Conservation (phyloP, 2,797 vertebrate species). For the Thripadectes ignobilis region DNA sequence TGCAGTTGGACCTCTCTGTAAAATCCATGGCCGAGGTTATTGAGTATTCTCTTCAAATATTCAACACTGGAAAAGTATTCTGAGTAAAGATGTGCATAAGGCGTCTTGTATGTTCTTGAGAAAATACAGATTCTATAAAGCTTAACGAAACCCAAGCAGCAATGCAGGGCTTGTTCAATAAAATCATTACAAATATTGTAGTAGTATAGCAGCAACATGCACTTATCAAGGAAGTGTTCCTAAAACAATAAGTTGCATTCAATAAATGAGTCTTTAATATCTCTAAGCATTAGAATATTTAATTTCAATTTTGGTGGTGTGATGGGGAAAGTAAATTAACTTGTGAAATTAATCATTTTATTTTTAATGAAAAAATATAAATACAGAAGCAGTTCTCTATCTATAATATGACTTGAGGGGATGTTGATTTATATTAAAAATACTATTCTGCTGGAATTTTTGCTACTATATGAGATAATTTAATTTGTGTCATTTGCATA, state of each 20-base stretch:
- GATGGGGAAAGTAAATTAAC: slow-evolving; percentile 76
- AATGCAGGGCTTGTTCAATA: neutral
- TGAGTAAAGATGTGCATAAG: neutral
- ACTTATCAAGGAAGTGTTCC: slow-evolving; percentile 46
- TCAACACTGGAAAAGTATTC: neutral
- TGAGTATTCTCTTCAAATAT: neutral
- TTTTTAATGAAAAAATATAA: slow-evolving; percentile 82
- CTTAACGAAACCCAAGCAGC: neutral
- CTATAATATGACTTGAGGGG: slow-evolving; percentile 73
- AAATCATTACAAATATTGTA: slow-evolving; percentile 32
- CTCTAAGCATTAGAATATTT: slow-evolving; percentile 73
- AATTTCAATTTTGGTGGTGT: slow-evolving; percentile 73
- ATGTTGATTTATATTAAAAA: slow-evolving; percentile 76
- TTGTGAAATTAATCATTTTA: slow-evolving; percentile 81
- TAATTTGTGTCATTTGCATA: slow-evolving; percentile 72
- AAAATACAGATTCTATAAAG: neutral
- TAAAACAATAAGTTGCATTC: slow-evolving; percentile 71
- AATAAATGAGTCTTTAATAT: slow-evolving; percentile 72
- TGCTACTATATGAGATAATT: slow-evolving; percentile 70
- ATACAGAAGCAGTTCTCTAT: slow-evolving; percentile 71
- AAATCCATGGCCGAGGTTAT: neutral
- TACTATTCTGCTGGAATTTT: slow-evolving; percentile 67
- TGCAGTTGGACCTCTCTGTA: neutral
- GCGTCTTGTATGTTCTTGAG: neutral
- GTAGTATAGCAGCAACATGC: neutral